Conservation (phyloP, 2,797 vertebrate genomes). For the Galagoides demidoff region DNA sequence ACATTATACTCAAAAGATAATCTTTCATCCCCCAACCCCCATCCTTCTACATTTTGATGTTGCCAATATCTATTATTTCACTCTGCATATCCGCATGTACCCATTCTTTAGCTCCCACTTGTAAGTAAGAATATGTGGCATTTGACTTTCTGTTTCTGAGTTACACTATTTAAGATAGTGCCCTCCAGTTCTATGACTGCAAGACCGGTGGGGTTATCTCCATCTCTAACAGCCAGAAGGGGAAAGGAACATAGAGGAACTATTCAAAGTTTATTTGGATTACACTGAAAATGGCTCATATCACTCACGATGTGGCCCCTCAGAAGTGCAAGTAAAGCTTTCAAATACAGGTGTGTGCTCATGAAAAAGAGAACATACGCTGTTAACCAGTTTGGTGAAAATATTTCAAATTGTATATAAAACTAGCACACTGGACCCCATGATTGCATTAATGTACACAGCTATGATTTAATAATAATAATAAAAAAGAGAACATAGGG, state of each 20-base stretch:
- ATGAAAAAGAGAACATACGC: not conserved
- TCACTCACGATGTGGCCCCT: not conserved
- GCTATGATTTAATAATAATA: too few relatives aligned
- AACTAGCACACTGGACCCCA: too few relatives aligned
- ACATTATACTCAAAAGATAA: too few relatives aligned
- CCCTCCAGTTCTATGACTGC: not conserved
- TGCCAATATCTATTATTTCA: too few relatives aligned
- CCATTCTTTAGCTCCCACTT: too few relatives aligned
- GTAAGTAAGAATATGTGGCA: not conserved
- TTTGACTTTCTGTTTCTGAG: not conserved
- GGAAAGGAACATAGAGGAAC: not conserved
- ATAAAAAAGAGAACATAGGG: not conserved
- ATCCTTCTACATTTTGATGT: too few relatives aligned
- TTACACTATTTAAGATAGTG: not conserved
- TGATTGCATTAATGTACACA: too few relatives aligned
- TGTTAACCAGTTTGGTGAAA: too few relatives aligned
- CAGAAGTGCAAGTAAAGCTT: not conserved
- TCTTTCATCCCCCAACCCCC: too few relatives aligned
- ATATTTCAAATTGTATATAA: too few relatives aligned
- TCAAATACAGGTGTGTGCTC: not conserved
- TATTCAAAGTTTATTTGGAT: not conserved
- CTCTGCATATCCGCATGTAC: too few relatives aligned
- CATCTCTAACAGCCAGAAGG: not conserved
- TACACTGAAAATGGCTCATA: not conserved
- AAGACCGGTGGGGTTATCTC: not conserved